These are phyloP conservation scores for Paraplagusia blochii DNA, from an alignment of 2,113 vertebrate species.

Conservation along the genomic window DNA sequence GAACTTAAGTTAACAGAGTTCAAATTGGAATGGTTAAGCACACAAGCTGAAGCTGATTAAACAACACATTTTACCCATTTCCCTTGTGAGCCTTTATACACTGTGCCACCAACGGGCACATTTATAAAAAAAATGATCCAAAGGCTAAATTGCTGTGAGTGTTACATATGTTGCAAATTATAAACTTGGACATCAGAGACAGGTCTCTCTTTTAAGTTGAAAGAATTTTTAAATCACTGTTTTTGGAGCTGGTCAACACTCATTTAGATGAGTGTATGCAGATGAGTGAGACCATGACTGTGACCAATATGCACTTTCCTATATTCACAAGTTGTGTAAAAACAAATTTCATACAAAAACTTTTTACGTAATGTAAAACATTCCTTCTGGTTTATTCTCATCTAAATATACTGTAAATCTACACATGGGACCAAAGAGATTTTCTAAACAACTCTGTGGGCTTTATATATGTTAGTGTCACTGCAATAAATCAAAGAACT, in stretches of 20 bases:
- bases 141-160: background rate
- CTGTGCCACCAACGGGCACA: background rate
- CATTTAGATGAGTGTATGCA: conserved; percentile 35
- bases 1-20: background rate
- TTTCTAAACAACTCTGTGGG: too few relatives aligned
- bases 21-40: background rate
- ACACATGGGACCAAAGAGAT: too few relatives aligned
- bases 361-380: too few relatives aligned
- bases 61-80: background rate
- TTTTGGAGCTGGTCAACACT: conserved; percentile 44
- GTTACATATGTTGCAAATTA: background rate
- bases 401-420: too few relatives aligned
- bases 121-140: background rate
- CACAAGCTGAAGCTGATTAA: background rate
- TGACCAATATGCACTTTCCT: too few relatives aligned
- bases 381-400: too few relatives aligned
- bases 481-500: too few relatives aligned
- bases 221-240: conserved; percentile 38
- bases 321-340: too few relatives aligned
- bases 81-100: background rate
- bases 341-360: too few relatives aligned
- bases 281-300: background rate
- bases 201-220: background rate
- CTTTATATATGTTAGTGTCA: too few relatives aligned
- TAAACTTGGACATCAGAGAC: background rate